Base-by-base conservation (phyloP, 2,888 invertebrate genomes). In the Ochropleura leucogaster region DNA sequence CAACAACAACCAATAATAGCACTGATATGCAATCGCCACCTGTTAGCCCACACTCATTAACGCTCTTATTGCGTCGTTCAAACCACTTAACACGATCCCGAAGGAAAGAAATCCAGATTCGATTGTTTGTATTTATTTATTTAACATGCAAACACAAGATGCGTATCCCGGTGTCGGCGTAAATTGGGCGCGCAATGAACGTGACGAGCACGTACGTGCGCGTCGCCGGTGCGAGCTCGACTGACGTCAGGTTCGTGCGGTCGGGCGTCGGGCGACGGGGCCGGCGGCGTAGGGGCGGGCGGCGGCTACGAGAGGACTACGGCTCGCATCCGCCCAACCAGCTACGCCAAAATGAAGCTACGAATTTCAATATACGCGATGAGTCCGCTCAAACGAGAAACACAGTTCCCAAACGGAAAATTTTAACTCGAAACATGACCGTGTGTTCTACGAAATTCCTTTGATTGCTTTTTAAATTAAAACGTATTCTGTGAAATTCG, bases 321-420 rank as follows among this genome's bases (percentile, higher is more conserved):
- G 92, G 87, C 88, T 90, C 91, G 88, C 92, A 90, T 90, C 95
- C 95, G 94, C 95, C 95, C 95, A 92, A 90, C 87, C 90, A 89
- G 92, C 95, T 95, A 95, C 95, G 93, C 90, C 88, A 90, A 93
- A 93, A 92, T 89, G 83, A 86, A 89, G 91, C 94, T 94, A 93
- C 94, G 93, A 92, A 87, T 92, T 93, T 92, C 87, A 90, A 89
- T 87, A 88, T 85, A 88, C 83, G 79, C 89, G 88, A 87, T 84
- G 88, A 89, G 88, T 88, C 85, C 83, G 87, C 86, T 88, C 85
- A 89, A 90, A 90, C 83, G 81, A 83, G 84, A 88, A 89, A 88
- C 86, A 80, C 85, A 86, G 77, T 76, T 79, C 79, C 68, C 77
- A 69, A 82, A 88, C 84, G 80, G 76, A 79, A 85, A 88, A 84